phyloP scores from a whole-genome alignment of 2,113 vertebrate species.

The Ellobius talpinus region DNA sequence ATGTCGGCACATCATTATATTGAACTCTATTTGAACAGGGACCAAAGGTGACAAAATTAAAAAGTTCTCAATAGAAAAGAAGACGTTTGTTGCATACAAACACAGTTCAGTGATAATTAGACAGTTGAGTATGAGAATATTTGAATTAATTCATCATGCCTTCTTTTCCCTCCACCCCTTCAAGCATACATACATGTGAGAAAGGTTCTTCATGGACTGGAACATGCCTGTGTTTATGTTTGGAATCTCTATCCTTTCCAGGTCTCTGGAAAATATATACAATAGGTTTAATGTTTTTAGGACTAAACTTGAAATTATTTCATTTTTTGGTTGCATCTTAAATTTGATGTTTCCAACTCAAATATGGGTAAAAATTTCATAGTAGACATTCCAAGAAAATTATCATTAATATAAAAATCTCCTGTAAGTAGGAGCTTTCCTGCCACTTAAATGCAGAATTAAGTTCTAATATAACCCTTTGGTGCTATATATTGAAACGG shows the following conservation, averaged over 20 bases:
- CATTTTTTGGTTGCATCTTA: neutral
- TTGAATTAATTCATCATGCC: conserved; percentile 19
- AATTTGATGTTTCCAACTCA: neutral
- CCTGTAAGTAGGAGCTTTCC: neutral
- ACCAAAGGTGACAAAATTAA: conserved; percentile 84
- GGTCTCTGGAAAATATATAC: conserved; percentile 84
- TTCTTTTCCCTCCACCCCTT: conserved; percentile 41
- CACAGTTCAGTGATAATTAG: conserved; percentile 75
- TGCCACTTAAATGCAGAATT: conserved; percentile 9
- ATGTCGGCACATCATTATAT: conserved; percentile 76
- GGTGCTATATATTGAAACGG: neutral
- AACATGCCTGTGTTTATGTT: conserved; percentile 90
- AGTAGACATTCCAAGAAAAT: neutral
- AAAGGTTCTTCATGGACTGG: conserved; percentile 89
- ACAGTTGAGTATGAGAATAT: conserved; percentile 65
- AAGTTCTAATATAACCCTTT: neutral
- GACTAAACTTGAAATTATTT: neutral
- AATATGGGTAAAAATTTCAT: neutral
- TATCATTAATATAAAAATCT: neutral
- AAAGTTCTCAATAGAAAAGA: conserved; percentile 78
- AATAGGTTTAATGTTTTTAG: conserved; percentile 9
- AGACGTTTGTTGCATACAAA: conserved; percentile 75
- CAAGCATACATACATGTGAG: conserved; percentile 87
- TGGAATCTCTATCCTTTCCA: conserved; percentile 90
- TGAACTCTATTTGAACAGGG: conserved; percentile 82